These are phyloP conservation scores for Luidia sarsii DNA, from an alignment of 53 echinoderm and acorn worm genomes.

Conservation along the genomic window DNA sequence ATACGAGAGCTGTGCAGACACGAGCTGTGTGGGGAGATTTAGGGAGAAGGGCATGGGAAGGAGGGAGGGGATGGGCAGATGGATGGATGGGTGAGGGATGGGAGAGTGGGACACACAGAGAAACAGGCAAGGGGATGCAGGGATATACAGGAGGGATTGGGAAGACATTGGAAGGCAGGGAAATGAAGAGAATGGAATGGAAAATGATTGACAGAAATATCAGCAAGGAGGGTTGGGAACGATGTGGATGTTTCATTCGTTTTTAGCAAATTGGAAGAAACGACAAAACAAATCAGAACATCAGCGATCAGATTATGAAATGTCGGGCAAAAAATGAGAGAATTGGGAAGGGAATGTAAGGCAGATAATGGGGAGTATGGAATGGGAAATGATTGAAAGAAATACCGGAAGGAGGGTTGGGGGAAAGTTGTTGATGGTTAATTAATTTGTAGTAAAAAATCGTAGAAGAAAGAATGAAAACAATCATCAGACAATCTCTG, in stretches of 20 bases:
- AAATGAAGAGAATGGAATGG: not conserved
- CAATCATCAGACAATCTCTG: too few relatives aligned
- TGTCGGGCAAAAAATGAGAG: too few relatives aligned
- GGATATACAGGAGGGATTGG: not conserved
- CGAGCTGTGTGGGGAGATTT: conserved; percentile 23
- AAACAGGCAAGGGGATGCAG: not conserved
- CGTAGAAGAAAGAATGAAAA: too few relatives aligned
- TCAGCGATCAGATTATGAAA: too few relatives aligned
- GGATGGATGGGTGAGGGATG: not conserved
- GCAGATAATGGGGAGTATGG: too few relatives aligned
- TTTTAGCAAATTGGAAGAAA: conserved; percentile 2
- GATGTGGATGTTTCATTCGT: too few relatives aligned
- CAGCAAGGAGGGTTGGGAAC: too few relatives aligned
- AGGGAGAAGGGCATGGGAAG: not conserved
- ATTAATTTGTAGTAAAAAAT: too few relatives aligned
- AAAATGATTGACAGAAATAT: not conserved
- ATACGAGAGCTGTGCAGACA: conserved; percentile 12
- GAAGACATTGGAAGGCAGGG: not conserved
- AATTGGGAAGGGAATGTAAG: too few relatives aligned
- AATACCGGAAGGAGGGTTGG: too few relatives aligned
- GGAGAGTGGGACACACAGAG: not conserved
- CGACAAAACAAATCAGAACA: conserved; percentile 1
- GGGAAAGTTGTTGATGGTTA: too few relatives aligned
- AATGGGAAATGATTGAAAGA: too few relatives aligned
- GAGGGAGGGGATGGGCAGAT: not conserved